phyloP scores from a whole-genome alignment of 1,140 invertebrate species.

The Drosophila subpulchrella region DNA sequence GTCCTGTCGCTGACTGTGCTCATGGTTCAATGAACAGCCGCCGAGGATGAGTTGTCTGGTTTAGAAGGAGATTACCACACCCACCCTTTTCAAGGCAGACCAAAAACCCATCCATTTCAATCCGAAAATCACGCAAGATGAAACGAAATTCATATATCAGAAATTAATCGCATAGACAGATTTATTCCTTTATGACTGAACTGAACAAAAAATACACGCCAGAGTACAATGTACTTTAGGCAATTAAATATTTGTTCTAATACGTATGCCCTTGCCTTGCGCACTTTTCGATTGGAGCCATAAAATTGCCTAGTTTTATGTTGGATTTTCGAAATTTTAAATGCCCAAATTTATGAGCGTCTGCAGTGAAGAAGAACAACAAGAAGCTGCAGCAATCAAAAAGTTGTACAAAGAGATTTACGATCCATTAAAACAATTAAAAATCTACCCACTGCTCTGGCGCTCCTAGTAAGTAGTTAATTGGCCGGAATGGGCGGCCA shows the following conservation, averaged over 20 bases:
- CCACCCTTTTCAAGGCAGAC: slow-evolving; percentile 19
- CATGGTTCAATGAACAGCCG: slow-evolving; percentile 67
- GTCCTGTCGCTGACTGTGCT: slow-evolving; percentile 28
- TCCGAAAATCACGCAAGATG: slow-evolving; percentile 19
- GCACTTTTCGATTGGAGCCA: slow-evolving; percentile 36
- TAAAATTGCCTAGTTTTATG: slow-evolving; percentile 41
- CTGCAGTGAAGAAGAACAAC: slow-evolving; percentile 19
- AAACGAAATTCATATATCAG: slow-evolving; percentile 48
- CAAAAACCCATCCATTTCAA: slow-evolving; percentile 6
- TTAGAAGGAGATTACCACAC: neutral
- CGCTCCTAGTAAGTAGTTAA: slow-evolving; percentile 52
- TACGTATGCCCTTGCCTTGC: slow-evolving; percentile 15
- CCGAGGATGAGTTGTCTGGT: slow-evolving; percentile 18
- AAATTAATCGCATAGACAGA: slow-evolving; percentile 52
- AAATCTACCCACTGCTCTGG: slow-evolving; percentile 31
- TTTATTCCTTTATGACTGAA: slow-evolving; percentile 42
- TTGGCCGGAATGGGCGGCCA: slow-evolving; percentile 57
- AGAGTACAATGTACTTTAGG: slow-evolving; percentile 38
- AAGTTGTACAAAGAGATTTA: slow-evolving; percentile 62
- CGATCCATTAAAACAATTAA: slow-evolving; percentile 82
- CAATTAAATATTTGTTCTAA: slow-evolving; percentile 50
- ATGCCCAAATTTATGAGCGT: slow-evolving; percentile 45
- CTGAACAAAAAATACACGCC: slow-evolving; percentile 19
- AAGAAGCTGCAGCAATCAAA: slow-evolving; percentile 30
- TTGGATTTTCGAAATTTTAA: slow-evolving; percentile 40